phyloP scores from a whole-genome alignment of 2,888 invertebrate species.

The Erebia aethiops region DNA sequence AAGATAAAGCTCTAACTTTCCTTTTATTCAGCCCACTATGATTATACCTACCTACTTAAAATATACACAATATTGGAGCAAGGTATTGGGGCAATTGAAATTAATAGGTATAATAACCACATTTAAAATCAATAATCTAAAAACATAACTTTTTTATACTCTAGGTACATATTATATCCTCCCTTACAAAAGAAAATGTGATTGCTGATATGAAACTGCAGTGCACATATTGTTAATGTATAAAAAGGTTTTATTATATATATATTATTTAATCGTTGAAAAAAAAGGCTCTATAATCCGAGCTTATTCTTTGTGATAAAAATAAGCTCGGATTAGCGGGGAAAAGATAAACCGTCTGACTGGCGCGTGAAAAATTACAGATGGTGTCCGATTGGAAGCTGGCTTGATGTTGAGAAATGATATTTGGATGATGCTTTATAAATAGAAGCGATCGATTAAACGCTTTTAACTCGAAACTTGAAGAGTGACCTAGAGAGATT shows the following conservation, averaged over 20 bases:
- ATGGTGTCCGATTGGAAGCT: constrained; percentile 38
- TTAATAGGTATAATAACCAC: no score
- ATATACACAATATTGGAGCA: no score
- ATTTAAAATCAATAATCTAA: no score
- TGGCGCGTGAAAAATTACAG: constrained; percentile 42
- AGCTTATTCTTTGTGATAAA: constrained; percentile 2
- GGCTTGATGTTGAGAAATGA: constrained; percentile 42
- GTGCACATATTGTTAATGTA: neutral
- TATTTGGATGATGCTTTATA: constrained; percentile 41
- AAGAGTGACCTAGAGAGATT: neutral
- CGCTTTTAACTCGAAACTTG: constrained; percentile 24
- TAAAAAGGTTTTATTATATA: neutral
- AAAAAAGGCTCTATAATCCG: constrained; percentile 25
- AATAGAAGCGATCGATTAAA: constrained; percentile 42
- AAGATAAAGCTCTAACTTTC: neutral
- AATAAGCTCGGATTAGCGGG: constrained; percentile 29
- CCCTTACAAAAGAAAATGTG: no score
- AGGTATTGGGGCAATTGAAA: no score
- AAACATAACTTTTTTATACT: no score
- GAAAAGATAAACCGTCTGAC: constrained; percentile 40
- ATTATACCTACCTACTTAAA: neutral
- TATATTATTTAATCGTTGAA: neutral
- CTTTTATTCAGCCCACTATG: neutral
- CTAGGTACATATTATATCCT: no score
- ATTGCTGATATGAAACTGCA: no score